phyloP scores from a whole-genome alignment of 1,140 invertebrate species.

The Microplitis demolitor region DNA sequence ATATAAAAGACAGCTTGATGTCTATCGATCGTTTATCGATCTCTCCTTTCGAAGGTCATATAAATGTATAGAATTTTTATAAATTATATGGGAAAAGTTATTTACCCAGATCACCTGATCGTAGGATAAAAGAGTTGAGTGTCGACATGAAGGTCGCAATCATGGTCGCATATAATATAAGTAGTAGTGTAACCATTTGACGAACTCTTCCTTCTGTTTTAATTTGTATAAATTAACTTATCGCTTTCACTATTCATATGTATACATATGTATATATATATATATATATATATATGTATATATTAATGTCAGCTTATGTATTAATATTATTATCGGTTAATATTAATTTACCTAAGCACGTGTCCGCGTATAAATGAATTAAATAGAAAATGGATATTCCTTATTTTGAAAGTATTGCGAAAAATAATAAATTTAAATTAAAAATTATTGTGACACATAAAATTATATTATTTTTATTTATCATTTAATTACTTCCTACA shows the following conservation, averaged over 20 bases:
- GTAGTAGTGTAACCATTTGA: neutral
- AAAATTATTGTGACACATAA: neutral
- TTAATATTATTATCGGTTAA: no score
- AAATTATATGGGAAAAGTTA: no score
- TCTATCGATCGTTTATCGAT: no score
- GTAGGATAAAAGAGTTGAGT: neutral
- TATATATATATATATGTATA: no score
- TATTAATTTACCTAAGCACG: neutral
- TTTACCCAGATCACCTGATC: no score
- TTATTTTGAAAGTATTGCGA: neutral
- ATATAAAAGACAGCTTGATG: no score
- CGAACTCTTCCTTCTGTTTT: slow-evolving; percentile 11
- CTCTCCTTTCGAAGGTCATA: no score
- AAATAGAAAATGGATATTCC: neutral
- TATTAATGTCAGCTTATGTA: no score
- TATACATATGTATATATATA: no score
- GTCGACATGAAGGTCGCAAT: neutral
- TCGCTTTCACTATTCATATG: slow-evolving; percentile 20
- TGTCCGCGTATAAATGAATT: neutral
- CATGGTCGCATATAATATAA: neutral
- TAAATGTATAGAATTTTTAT: no score
- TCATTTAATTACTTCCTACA: no score
- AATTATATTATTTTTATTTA: neutral
- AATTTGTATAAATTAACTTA: neutral
- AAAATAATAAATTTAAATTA: neutral